Base-by-base conservation (phyloP, 2,888 invertebrate species). In the Lycocerus yunnanus region DNA sequence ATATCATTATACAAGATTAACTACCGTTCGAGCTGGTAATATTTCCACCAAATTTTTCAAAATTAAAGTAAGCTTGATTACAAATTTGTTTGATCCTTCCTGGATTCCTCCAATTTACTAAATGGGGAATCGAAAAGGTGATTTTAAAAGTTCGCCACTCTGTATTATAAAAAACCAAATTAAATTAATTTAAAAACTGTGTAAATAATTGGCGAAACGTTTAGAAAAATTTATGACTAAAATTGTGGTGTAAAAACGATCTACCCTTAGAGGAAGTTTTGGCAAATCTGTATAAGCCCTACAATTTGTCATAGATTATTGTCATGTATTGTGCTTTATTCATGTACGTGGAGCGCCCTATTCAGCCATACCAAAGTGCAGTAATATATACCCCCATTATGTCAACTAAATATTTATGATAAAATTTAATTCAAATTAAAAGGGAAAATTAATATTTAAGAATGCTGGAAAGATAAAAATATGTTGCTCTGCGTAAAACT, bases 261-360 rank as follows among this genome's bases (percentile, higher is more conserved):
- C 66, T 21, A 59, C 69, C 71, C 75, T 20, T 68, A 71, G 67
- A 73, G 72, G 67, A 74, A 77, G 77, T 75, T 77, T 77, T 75
- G 71, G 70, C 73, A 73, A 78, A 77, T 77, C 76, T 77, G 74
- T 74, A 69, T 73, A 74, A 79, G 74, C 81, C 76, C 79, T 71
- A 80, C 81, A 81, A 84, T 84, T 84, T 84, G 83, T 84, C 83
- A 84, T 80, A 83, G 84, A 82, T 84, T 84, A 84, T 84, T 84
- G 83, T 83, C 84, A 82, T 81, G 80, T 82, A 81, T 83, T 81
- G 81, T 81, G 80, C 82, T 81, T 82, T 81, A 81, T 80, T 80
- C 69, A 69, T 72, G 67, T 71, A 73, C 75, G 61, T 68, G 69
- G 69, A 69, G 69, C 74, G 72, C 69, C 68, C 75, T 77, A 73